Evolutionary conservation across 2,888 invertebrate genomes (phyloP).

Genomic region (Scaeva pyrastri): DNA sequence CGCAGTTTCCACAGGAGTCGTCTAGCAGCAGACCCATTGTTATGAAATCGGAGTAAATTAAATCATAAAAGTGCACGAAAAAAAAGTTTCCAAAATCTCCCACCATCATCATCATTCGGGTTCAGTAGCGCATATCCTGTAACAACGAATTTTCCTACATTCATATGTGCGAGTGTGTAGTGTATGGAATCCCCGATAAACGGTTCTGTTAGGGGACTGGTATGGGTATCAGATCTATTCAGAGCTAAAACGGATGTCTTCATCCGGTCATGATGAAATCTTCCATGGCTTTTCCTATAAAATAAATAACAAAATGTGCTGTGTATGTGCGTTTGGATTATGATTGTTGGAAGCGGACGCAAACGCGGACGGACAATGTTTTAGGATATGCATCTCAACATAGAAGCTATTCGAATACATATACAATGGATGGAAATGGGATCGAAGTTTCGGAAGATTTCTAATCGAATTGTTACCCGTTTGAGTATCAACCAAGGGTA

Average conservation of each 20-base stretch:
- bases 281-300: neutral
- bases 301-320: neutral
- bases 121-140: constrained; percentile 54
- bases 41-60: constrained; percentile 60
- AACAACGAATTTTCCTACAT: neutral
- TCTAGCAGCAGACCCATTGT: constrained; percentile 2
- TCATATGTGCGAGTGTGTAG: too few relatives aligned
- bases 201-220: neutral
- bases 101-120: constrained; percentile 38
- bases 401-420: neutral
- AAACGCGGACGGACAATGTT: neutral
- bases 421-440: neutral
- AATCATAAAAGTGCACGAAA: constrained; percentile 62
- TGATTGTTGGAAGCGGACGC: neutral
- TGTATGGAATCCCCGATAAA: neutral
- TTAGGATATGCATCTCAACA: neutral
- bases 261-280: constrained; percentile 64
- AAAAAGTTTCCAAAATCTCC: constrained; percentile 64
- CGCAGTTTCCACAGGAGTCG: neutral
- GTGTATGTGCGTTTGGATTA: constrained; percentile 4
- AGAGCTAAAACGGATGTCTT: constrained; percentile 56
- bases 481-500: neutral
- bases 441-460: constrained; percentile 22
- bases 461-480: constrained; percentile 53
- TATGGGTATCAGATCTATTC: constrained; percentile 6